Percentiles rank a stretch among this genome's conserved stretches.
Conservation (phyloP, 2,113 vertebrate genomes). For the Hippocampus zosterae region DNA sequence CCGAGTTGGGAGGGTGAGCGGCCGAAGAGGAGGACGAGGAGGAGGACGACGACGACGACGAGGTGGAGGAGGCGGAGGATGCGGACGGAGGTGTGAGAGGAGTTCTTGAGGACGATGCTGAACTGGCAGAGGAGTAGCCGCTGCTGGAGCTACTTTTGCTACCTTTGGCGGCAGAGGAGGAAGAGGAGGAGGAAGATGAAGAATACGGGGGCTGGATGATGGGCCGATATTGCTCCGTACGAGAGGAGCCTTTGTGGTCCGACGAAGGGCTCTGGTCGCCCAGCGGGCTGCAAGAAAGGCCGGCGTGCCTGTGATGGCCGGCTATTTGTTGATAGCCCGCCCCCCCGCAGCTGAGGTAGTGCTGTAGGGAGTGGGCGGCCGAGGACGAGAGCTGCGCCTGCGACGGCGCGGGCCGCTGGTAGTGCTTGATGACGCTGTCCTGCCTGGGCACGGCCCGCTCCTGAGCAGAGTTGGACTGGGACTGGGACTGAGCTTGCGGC, state of each 20-base stretch:
- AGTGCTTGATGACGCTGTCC: conserved; percentile 96
- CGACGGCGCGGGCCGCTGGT: conserved; percentile 83
- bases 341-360: conserved; percentile 89
- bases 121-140: conserved; percentile 77
- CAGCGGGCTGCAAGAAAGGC: conserved; percentile 85
- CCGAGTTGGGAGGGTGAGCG: conserved; percentile 71
- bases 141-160: conserved; percentile 77
- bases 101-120: conserved; percentile 74
- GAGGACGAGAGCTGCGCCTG: conserved; percentile 79
- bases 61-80: conserved; percentile 74
- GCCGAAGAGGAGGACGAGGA: conserved; percentile 56
- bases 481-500: conserved; percentile 71
- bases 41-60: conserved; percentile 52
- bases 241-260: conserved; percentile 67
- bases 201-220: conserved; percentile 86
- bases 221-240: conserved; percentile 82
- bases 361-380: conserved; percentile 84
- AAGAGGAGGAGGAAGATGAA: conserved; percentile 67
- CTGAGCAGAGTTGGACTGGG: conserved; percentile 70
- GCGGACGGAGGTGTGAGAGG: conserved; percentile 78
- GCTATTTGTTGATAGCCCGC: conserved; percentile 85
- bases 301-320: conserved; percentile 72
- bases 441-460: conserved; percentile 84
- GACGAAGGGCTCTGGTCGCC: conserved; percentile 84
- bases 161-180: conserved; percentile 70